Percentiles rank a stretch among this genome's conserved stretches.
phyloP scores from a whole-genome alignment of 2,888 invertebrate species.

The Hyles lineata region DNA sequence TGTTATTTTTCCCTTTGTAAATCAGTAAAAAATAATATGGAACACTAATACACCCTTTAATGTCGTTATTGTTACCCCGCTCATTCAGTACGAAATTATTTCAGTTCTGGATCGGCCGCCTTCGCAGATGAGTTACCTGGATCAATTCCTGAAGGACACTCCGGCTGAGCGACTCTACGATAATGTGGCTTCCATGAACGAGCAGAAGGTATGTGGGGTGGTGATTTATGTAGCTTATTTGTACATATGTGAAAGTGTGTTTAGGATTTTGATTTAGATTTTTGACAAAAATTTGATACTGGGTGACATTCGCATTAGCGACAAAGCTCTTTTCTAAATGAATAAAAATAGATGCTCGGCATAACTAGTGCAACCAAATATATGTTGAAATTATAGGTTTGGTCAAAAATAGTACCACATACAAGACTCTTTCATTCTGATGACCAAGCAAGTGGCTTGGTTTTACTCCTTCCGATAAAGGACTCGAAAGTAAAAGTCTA shows the following conservation, averaged over 20 bases:
- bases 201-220: slow-evolving; percentile 67
- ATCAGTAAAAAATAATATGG: neutral
- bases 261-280: too few species aligned
- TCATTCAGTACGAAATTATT: slow-evolving; percentile 42
- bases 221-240: neutral
- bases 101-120: slow-evolving; percentile 94
- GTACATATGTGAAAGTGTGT: neutral
- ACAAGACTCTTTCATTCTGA: too few species aligned
- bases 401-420: too few species aligned
- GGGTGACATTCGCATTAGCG: too few species aligned
- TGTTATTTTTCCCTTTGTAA: too few species aligned
- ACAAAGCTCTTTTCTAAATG: too few species aligned
- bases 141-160: slow-evolving; percentile 93
- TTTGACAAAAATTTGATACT: too few species aligned
- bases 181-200: slow-evolving; percentile 75
- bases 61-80: slow-evolving; percentile 14
- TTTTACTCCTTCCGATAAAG: too few species aligned
- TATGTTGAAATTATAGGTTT: too few species aligned
- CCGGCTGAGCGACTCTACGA: slow-evolving; percentile 79
- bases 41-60: slow-evolving; percentile 25
- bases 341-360: too few species aligned
- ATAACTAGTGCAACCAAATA: too few species aligned
- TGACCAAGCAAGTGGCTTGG: too few species aligned
- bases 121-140: slow-evolving; percentile 96
- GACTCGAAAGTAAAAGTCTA: neutral